Evolutionary conservation across 1,140 invertebrate genomes (phyloP), one percentile per base, ranked within the genome.

Genomic region (Archivesica marissinica): DNA sequence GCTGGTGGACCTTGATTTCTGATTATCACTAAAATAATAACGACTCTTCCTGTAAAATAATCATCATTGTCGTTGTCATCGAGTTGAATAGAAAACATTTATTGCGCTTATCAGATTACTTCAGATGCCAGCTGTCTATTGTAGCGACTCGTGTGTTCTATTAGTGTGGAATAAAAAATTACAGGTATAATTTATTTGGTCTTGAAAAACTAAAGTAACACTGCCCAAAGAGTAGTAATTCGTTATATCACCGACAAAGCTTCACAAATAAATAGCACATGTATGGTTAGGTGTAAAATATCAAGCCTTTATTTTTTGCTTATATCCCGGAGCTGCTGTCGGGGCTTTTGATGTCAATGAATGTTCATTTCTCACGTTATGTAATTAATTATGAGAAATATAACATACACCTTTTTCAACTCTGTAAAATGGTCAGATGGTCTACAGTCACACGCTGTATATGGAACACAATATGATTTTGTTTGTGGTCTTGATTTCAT

Each of bases 301-400:
- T 75, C 47, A 35, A 56, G 47, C 72, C 28, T 75, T n/a, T 30
- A 15, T 33, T 56, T 56, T 33, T 33, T 39, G 25, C n/a, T 25
- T n/a, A 35, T 54, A 35, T 20, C 72, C 41, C 20, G 25, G 20
- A 75, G 72, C 47, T 52, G 4, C 23, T 3, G 0, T 75, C 72
- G 72, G 72, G 52, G 47, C 72, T 54, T 75, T 75, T 75, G 72
- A 75, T 25, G 47, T 56, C 44, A 75, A 54, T 75, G 72, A 56
- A n/a, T 47, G 72, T 33, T 20, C 15, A 75, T 75, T 75, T 52
- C 25, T 75, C 72, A 75, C 39, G 33, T 59, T 59, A 59, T 59
- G 25, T 59, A 59, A 59, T 30, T 28, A 30, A 28, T 59, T 59
- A 59, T 59, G 54, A 59, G 33, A 59, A 59, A 59, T n/a, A 7